These are phyloP conservation scores for Hirtodrosophila alboralis DNA, from an alignment of 2,888 invertebrate species.

Conservation along the genomic window DNA sequence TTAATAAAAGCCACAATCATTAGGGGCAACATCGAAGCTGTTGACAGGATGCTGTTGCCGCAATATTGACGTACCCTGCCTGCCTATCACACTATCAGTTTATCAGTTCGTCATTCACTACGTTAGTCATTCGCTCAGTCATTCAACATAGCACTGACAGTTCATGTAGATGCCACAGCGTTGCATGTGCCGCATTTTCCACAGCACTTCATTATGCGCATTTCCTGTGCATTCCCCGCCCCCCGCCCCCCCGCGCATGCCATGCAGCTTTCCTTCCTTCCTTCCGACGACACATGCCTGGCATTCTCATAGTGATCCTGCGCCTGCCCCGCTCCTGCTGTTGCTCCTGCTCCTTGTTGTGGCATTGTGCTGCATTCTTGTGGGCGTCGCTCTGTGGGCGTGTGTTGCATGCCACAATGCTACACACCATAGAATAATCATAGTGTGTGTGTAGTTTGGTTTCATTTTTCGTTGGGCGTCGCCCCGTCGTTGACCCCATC, in stretches of 20 bases:
- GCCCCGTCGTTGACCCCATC: conserved; percentile 49
- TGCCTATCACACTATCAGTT: conserved; percentile 11
- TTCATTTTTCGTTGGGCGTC: conserved; percentile 6
- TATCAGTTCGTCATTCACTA: conserved; percentile 30
- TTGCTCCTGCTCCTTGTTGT: conserved; percentile 3
- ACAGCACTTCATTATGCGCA: conserved; percentile 73
- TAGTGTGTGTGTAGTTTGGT: conserved; percentile 21
- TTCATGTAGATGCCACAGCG: conserved; percentile 28
- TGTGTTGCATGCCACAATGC: conserved; percentile 49
- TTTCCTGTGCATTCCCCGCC: conserved; percentile 48
- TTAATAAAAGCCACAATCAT: conserved; percentile 33
- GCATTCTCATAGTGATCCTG: conserved; percentile 29
- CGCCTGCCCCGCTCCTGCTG: background rate
- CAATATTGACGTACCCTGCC: conserved; percentile 28
- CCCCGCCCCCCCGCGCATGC: conserved; percentile 4
- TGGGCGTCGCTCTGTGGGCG: conserved; percentile 31
- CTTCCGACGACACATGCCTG: conserved; percentile 56
- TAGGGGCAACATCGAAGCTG: conserved; percentile 28
- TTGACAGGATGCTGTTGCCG: conserved; percentile 32
- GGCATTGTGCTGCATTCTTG: conserved; percentile 43
- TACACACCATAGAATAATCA: conserved; percentile 54
- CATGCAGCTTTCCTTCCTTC: conserved; percentile 46
- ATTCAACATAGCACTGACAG: conserved; percentile 34
- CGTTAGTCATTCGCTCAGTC: conserved; percentile 29
- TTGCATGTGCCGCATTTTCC: conserved; percentile 64